These are phyloP conservation scores for Aspidiotus rigidus DNA, from an alignment of 2,888 invertebrate species.

Conservation along the genomic window DNA sequence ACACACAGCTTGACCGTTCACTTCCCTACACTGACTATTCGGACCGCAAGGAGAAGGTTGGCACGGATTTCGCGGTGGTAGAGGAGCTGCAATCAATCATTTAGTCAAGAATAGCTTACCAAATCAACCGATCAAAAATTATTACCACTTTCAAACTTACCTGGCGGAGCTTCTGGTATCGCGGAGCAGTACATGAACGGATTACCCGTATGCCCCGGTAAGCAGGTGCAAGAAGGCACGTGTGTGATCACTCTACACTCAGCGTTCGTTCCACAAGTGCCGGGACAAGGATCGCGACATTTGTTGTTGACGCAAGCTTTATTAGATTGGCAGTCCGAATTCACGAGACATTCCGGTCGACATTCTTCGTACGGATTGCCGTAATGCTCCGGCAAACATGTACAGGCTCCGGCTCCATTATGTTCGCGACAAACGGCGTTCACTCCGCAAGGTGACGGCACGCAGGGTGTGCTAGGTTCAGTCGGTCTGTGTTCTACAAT, in stretches of 20 bases:
- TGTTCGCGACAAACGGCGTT: conserved; percentile 46
- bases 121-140: neutral
- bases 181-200: conserved; percentile 44
- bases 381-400: conserved; percentile 54
- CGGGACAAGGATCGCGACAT: conserved; percentile 48
- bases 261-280: conserved; percentile 48
- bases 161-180: conserved; percentile 40
- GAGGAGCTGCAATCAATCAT: conserved; percentile 3
- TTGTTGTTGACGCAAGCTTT: conserved; percentile 46
- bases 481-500: conserved; percentile 32
- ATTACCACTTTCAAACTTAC: neutral
- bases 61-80: conserved; percentile 46
- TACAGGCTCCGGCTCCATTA: conserved; percentile 42
- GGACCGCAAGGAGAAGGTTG: conserved; percentile 51
- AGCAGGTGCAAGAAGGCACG: conserved; percentile 48
- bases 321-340: conserved; percentile 45
- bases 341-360: conserved; percentile 48
- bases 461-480: conserved; percentile 44
- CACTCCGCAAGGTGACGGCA: conserved; percentile 48
- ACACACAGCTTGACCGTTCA: conserved; percentile 50
- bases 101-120: neutral
- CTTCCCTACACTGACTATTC: conserved; percentile 50
- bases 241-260: conserved; percentile 49
- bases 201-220: conserved; percentile 44
- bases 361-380: conserved; percentile 69